Evolutionary conservation across 1,140 invertebrate species (phyloP).

Genomic region (Saccostrea glomerata): DNA sequence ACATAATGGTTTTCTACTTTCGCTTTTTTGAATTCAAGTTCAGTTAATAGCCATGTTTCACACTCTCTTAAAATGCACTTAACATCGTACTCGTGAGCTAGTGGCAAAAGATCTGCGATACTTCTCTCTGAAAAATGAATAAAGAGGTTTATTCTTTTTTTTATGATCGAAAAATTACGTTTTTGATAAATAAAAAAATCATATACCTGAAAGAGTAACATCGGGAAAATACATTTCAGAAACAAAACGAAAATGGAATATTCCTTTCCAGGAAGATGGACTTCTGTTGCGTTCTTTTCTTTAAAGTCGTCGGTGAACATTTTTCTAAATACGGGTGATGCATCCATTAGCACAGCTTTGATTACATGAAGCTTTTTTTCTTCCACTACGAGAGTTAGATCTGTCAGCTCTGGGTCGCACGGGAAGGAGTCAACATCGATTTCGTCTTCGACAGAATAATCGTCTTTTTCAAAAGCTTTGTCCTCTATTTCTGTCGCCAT

Average conservation of each 20-base stretch:
- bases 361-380: neutral
- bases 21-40: neutral
- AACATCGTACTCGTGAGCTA: neutral
- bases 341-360: neutral
- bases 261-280: neutral
- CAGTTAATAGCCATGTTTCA: neutral
- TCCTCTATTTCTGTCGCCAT: too few relatives aligned
- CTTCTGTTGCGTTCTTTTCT: neutral
- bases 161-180: too few relatives aligned
- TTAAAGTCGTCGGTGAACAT: neutral
- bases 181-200: too few relatives aligned
- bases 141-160: too few relatives aligned
- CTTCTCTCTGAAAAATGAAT: neutral
- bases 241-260: conserved; percentile 1
- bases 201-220: neutral
- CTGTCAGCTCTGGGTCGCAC: neutral
- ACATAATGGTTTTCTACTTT: neutral
- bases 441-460: neutral
- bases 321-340: neutral
- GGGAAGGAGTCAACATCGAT: neutral
- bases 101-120: neutral
- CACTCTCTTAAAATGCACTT: neutral
- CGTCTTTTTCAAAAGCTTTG: too few relatives aligned
- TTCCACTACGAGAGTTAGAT: conserved; percentile 18
- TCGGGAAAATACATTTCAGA: neutral